Evolutionary conservation across 2,888 invertebrate species (phyloP), one percentile per base, ranked within the genome.

Genomic region (Cataglyphis livida): DNA sequence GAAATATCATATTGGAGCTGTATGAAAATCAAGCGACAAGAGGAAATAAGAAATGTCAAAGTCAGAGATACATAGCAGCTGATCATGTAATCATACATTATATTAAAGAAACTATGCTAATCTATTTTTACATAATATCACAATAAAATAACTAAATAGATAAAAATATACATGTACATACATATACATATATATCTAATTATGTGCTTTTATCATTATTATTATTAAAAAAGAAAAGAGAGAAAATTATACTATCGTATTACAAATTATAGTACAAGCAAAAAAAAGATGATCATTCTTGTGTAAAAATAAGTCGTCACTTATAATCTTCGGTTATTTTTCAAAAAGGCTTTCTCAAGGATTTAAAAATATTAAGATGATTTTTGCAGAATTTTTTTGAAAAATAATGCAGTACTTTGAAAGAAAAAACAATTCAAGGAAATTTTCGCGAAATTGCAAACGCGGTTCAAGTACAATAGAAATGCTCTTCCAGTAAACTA

Each of bases 291-390:
- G 38, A 38, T 38, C 25, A 25, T 38, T 38, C 9, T 38, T 38
- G 38, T 38, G 38, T 38, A 38, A 38, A 9, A 38, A 38, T 9
- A 38, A 9, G 9, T 38, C 6, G 38, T 48, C n/a, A 18, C 18
- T 65, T 35, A 57, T 57, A 76, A 76, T 66, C 66, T 66, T 54
- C 57, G 78, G 68, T n/a, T 32, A 12, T 78, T 38, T 59, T 68
- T 68, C 18, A 68, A 65, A 78, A 78, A 78, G 32, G 28, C 9
- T 78, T 68, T 44, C 41, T 12, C 7, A 15, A n/a, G 57, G 28
- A 64, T 78, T 78, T 68, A 66, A 68, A 15, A 32, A 28, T 54
- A 28, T 15, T 59, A 38, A 25, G 25, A 68, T 28, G 10, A 18
- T 41, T 41, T 28, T 64, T n/a, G 25, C 25, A 21, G 44, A 15